Evolutionary conservation across 2,888 invertebrate genomes (phyloP).

Genomic region (Cheilosia variabilis): DNA sequence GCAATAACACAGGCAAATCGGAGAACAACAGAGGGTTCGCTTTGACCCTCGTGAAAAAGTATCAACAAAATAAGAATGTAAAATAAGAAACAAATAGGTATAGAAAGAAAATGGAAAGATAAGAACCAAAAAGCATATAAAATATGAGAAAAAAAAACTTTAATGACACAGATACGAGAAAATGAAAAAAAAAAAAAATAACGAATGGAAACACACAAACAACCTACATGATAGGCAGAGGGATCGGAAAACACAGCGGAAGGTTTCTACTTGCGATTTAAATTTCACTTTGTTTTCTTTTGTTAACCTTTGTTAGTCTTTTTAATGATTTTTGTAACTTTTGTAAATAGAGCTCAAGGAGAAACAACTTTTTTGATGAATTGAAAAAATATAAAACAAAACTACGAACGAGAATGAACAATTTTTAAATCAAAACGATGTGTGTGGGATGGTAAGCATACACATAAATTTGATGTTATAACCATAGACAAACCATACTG

Average conservation of each 20-base stretch:
- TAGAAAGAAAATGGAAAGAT: slow-evolving; percentile 27
- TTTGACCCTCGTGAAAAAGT: slow-evolving; percentile 18
- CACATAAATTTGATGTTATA: too few relatives aligned
- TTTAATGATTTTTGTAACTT: slow-evolving; percentile 2
- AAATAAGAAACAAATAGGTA: slow-evolving; percentile 1
- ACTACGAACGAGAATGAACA: not conserved
- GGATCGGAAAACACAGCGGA: slow-evolving; percentile 2
- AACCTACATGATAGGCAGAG: not conserved
- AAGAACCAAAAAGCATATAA: slow-evolving; percentile 21
- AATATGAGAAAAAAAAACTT: slow-evolving; percentile 15
- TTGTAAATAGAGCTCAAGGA: slow-evolving; percentile 43
- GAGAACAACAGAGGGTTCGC: slow-evolving; percentile 23
- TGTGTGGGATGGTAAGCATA: too few relatives aligned
- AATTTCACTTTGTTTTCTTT: slow-evolving; percentile 33
- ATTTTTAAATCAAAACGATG: not conserved
- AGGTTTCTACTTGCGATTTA: slow-evolving; percentile 40
- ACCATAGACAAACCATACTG: too few relatives aligned
- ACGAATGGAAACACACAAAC: not conserved
- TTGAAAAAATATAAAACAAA: slow-evolving; percentile 4
- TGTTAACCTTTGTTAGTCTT: slow-evolving; percentile 7
- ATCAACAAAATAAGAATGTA: not conserved
- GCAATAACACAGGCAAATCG: not conserved
- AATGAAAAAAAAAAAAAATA: slow-evolving; percentile 10
- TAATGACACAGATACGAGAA: slow-evolving; percentile 50
- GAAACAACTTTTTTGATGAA: slow-evolving; percentile 28